Conservation (phyloP, 2,113 vertebrate species). For the Balaenoptera acutorostrata region DNA sequence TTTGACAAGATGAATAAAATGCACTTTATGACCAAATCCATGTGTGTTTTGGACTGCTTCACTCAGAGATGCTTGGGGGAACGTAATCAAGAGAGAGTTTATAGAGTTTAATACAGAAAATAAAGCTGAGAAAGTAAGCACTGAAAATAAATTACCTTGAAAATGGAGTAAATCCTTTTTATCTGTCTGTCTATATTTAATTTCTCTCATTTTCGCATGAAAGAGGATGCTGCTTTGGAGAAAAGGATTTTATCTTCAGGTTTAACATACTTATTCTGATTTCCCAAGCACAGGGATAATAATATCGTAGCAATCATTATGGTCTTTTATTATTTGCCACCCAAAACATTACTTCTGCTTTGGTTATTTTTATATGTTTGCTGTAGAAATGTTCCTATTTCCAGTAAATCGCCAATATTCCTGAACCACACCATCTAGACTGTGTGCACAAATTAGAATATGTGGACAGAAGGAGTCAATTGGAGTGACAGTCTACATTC, state of each 20-base stretch:
- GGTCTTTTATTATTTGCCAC: background rate
- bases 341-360: background rate
- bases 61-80: constrained; percentile 47
- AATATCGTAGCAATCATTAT: background rate
- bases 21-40: constrained; percentile 60
- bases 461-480: background rate
- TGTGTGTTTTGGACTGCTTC: constrained; percentile 56
- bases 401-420: constrained; percentile 25
- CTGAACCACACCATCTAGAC: constrained; percentile 23
- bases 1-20: constrained; percentile 72
- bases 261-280: background rate
- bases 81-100: constrained; percentile 60
- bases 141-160: constrained; percentile 69
- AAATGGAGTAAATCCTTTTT: constrained; percentile 64
- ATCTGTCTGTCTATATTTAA: constrained; percentile 65
- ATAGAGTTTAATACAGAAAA: constrained; percentile 64
- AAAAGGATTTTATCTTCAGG: constrained; percentile 5
- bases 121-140: constrained; percentile 45
- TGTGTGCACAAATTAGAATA: constrained; percentile 31
- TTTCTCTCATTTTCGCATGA: constrained; percentile 65
- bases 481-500: background rate
- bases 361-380: background rate
- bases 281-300: background rate
- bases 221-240: constrained; percentile 31
- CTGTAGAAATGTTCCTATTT: background rate